Evolutionary conservation across 2,797 vertebrate genomes (phyloP), one percentile per base, ranked within the genome.

Genomic region (Lithobates sylvaticus): DNA sequence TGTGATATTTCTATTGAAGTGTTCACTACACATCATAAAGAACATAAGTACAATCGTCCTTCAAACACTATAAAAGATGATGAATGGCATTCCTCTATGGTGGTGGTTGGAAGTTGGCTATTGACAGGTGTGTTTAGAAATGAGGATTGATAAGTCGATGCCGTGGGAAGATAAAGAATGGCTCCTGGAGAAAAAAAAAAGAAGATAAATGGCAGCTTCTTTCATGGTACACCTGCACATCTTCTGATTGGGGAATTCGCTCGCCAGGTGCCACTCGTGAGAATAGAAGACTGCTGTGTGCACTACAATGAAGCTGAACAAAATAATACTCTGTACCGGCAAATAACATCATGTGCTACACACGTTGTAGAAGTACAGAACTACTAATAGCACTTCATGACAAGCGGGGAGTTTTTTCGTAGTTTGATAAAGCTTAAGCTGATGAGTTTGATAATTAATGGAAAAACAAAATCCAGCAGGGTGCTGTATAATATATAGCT

Each of bases 111-210:
- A 84, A 70, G 74, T 77, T 23, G 26, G 34, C n/a, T 70, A 77
- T 70, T 78, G 74, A 71, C 74, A 77, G 64, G 47, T 58, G 44
- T 68, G 29, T 84, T 84, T 54, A 44, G 77, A 27, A 36, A 79
- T 71, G 47, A 34, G 23, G 65, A 84, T 71, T 77, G 74, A 84
- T 78, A 77, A 42, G 74, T 84, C 75, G 10, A 70, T 78, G 65
- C 32, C 39, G 16, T 58, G 74, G 12, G 69, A 32, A 77, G 67
- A 84, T 68, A 84, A 29, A 27, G 83, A 70, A 70, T 23, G 42
- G 15, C 50, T 70, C 73, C 76, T 13, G 27, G 29, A 29, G 2
- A 32, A 32, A 32, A 13, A 29, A 23, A 32, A 32, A 13, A 29
- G 15, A 71, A 58, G 44, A 54, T 34, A 42, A 84, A 77, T 42